These are phyloP conservation scores for Apostichopus japonicus DNA, from an alignment of 35 echinoderm and acorn worm genomes.

Conservation along the genomic window DNA sequence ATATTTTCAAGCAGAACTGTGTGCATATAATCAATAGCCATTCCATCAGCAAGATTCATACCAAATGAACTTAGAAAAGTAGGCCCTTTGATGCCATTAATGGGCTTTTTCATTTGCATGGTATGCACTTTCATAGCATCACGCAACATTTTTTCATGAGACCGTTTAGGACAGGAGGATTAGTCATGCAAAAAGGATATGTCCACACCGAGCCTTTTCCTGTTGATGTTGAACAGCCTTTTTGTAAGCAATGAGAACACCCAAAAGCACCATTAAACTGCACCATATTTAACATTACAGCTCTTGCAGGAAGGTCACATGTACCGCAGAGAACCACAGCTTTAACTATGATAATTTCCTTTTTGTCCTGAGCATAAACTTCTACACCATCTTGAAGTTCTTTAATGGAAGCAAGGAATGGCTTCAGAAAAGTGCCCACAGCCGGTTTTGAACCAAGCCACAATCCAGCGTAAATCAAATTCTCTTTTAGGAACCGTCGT, in stretches of 20 bases:
- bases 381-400: background rate
- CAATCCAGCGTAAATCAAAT: conserved; percentile 17
- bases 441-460: conserved; percentile 42
- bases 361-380: no score
- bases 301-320: conserved; percentile 20
- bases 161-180: conserved; percentile 23
- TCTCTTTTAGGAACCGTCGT: background rate
- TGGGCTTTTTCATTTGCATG: background rate
- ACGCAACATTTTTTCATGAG: background rate
- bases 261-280: conserved; percentile 21
- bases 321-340: conserved; percentile 5
- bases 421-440: conserved; percentile 42
- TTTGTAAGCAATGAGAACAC: background rate
- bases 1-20: conserved; percentile 30
- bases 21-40: conserved; percentile 64
- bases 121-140: background rate
- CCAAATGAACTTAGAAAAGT: background rate
- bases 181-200: background rate
- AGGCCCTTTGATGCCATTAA: conserved; percentile 30
- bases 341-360: background rate
- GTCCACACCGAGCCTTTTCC: conserved; percentile 6
- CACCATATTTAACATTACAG: conserved; percentile 15
- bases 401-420: background rate
- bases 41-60: conserved; percentile 29
- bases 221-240: background rate